These are phyloP conservation scores for Diadema setosum DNA, from an alignment of 35 echinoderm and acorn worm species.

Conservation along the genomic window DNA sequence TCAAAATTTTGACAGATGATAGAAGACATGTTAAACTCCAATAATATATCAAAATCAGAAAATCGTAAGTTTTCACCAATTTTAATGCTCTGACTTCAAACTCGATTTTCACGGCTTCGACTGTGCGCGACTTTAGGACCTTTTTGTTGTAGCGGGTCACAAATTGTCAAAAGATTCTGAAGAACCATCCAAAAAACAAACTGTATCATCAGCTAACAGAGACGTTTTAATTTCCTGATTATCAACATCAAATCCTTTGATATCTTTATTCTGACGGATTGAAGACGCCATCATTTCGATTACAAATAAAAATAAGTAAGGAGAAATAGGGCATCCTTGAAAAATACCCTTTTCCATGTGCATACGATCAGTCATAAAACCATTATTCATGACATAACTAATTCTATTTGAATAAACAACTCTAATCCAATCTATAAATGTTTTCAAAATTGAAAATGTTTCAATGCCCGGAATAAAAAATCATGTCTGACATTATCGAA, in stretches of 20 bases:
- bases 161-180: neutral
- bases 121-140: no score
- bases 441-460: neutral
- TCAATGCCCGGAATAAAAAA: neutral
- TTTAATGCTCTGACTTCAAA: no score
- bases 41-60: no score
- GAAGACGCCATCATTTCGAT: neutral
- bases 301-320: neutral
- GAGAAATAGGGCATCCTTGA: constrained; percentile 7
- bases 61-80: no score
- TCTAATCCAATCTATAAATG: neutral
- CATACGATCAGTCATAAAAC: neutral
- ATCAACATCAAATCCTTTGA: neutral
- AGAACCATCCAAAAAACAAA: constrained; percentile 19
- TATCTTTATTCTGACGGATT: neutral
- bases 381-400: constrained; percentile 24
- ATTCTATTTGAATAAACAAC: neutral
- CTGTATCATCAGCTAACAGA: constrained; percentile 12
- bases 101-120: no score
- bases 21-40: no score
- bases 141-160: no score
- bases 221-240: neutral
- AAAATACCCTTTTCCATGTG: neutral
- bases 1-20: no score
- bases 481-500: neutral